These are phyloP conservation scores for Itoplectis maculator DNA, from an alignment of 2,888 invertebrate species.

Conservation along the genomic window DNA sequence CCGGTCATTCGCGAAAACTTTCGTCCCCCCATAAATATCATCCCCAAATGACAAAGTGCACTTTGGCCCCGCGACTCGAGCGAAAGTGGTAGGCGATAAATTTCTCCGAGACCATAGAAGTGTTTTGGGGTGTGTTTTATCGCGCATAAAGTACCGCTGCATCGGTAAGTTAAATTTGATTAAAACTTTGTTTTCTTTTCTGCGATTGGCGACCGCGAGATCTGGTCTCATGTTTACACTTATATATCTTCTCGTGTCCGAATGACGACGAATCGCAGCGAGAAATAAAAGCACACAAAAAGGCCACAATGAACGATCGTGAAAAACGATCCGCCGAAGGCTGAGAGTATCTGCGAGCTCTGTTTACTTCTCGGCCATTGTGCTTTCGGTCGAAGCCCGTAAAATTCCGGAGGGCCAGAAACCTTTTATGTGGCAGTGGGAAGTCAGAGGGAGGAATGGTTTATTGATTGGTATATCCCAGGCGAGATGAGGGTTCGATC, in stretches of 20 bases:
- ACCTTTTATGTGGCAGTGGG: not conserved
- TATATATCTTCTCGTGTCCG: not conserved
- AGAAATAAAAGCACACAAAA: not conserved
- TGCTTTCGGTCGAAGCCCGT: not conserved
- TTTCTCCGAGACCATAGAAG: not conserved
- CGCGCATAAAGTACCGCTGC: not conserved
- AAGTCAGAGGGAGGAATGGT: not conserved
- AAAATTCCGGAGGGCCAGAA: not conserved
- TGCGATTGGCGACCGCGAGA: not conserved
- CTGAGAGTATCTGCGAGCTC: too few species aligned
- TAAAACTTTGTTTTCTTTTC: not conserved
- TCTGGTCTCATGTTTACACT: too few species aligned
- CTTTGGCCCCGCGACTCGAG: too few species aligned
- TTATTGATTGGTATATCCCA: conserved; percentile 3
- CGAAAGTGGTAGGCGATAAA: too few species aligned
- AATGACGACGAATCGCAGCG: not conserved
- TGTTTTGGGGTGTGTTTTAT: not conserved
- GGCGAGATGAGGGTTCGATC: not conserved
- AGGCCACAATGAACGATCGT: not conserved
- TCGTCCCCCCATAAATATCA: conserved; percentile 17
- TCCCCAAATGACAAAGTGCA: not conserved
- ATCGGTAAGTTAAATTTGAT: not conserved
- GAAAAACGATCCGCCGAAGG: too few species aligned
- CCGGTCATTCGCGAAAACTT: conserved; percentile 8
- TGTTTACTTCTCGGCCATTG: not conserved